Conservation (phyloP, 2,113 vertebrate genomes). For the Hippocampus comes region DNA sequence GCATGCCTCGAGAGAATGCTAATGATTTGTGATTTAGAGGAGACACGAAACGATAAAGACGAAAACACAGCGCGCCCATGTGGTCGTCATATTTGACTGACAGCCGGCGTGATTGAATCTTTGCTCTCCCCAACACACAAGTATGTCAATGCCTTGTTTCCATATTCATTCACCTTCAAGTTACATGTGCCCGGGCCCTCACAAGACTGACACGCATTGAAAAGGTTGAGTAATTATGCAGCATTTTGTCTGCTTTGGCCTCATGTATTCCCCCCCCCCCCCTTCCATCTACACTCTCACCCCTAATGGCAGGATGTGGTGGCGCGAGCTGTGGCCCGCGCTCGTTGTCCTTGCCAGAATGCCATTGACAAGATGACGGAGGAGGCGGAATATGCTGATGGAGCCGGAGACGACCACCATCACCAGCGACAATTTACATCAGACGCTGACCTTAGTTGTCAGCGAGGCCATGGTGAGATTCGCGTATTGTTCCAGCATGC, state of each 20-base stretch:
- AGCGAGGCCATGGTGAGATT: conserved; percentile 68
- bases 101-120: conserved; percentile 69
- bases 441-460: conserved; percentile 70
- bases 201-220: conserved; percentile 54
- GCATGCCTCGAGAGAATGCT: conserved; percentile 53
- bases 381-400: conserved; percentile 75
- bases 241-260: conserved; percentile 63
- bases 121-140: conserved; percentile 66
- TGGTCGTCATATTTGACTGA: conserved; percentile 64
- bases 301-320: conserved; percentile 66
- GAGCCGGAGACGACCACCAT: conserved; percentile 69
- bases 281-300: conserved; percentile 54
- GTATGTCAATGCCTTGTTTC: conserved; percentile 71
- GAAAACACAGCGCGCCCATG: conserved; percentile 36
- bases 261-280: conserved; percentile 56
- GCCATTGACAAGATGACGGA: conserved; percentile 74
- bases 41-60: conserved; percentile 28
- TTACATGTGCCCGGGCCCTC: conserved; percentile 55
- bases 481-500: conserved; percentile 54
- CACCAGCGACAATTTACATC: conserved; percentile 71
- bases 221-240: conserved; percentile 62
- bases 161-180: conserved; percentile 74
- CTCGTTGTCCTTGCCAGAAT: conserved; percentile 75
- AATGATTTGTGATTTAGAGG: conserved; percentile 62
- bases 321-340: conserved; percentile 57